These are phyloP conservation scores for Urocynchramus pylzowi DNA, from an alignment of 2,113 vertebrate genomes.

Conservation along the genomic window DNA sequence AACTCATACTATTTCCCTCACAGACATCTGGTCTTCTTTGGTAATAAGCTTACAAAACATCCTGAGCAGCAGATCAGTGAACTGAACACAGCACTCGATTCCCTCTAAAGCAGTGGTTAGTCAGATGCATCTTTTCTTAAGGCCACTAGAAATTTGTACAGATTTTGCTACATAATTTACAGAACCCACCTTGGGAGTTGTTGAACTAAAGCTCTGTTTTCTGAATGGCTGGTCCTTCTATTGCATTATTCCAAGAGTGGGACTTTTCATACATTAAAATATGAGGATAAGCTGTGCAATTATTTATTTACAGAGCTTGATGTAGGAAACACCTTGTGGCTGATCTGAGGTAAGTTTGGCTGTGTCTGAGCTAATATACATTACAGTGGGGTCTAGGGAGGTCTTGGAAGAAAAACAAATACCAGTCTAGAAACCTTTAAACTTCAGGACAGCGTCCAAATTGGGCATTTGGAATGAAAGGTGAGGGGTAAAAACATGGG, in stretches of 20 bases:
- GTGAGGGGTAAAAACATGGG: background rate
- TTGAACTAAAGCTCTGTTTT: background rate
- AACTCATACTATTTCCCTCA: background rate
- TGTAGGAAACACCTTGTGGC: background rate
- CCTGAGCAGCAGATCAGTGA: background rate
- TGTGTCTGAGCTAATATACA: background rate
- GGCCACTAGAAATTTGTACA: background rate
- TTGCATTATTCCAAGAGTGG: background rate
- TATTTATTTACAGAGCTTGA: background rate
- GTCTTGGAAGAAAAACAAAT: background rate
- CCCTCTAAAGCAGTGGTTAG: background rate
- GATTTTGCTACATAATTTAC: background rate
- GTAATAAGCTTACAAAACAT: background rate
- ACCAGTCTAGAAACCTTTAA: background rate
- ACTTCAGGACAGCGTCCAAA: background rate
- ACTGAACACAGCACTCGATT: background rate
- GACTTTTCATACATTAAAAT: background rate
- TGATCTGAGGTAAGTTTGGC: background rate
- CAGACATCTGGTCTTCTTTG: background rate
- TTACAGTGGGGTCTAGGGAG: background rate
- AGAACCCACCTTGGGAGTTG: background rate
- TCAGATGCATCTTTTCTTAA: background rate
- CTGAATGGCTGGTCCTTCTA: background rate
- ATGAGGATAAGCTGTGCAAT: background rate
- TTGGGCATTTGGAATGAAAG: background rate